Base-by-base conservation (phyloP, 2,113 vertebrate genomes). In the Oplegnathus fasciatus region DNA sequence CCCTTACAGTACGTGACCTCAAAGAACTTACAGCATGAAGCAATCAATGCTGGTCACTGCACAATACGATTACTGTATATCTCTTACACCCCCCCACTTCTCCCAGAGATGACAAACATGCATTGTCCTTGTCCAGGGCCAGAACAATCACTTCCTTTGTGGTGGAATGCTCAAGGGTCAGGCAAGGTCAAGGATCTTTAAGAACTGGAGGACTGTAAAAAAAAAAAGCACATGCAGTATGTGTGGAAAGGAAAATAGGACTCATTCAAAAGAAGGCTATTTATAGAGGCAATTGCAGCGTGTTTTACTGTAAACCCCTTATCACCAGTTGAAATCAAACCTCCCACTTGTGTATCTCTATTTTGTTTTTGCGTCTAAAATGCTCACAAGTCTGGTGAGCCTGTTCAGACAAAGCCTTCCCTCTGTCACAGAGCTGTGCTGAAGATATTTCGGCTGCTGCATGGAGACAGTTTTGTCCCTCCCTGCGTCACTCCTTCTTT, bases 111-210 rank as follows among this genome's bases (percentile, higher is more conserved):
- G 86, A 89, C 86, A 91, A 90, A 90, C 84, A 88, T 76, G 77
- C 82, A 90, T 90, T 93, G 87, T 93, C 89, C 80, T 74, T 37
- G 81, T 79, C 69, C 70, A 72, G 66, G 52, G 65, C 66, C 57
- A n/a, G 66, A 90, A 94, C 88, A 92, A 90, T 90, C 62, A 18
- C 72, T 82, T 85, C 79, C 83, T 85, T 90, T 93, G 87, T 94
- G 66, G 34, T 14, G 66, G 78, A 86, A 86, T n/a, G 71, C 54
- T 79, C 24, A 52, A 26, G 28, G 82, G 83, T 91, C 76, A 82
- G 58, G 71, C 76, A 46, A 88, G 86, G 89, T 92, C 86, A 92
- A 88, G 86, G 81, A 84, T 83, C 78, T 86, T 83, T 69, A 65
- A 44, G 81, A 84, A 66, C 71, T 62, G 46, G 46, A 79, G 48